These are phyloP conservation scores for Rallus crepitans DNA, from an alignment of 2,797 vertebrate species.

Conservation along the genomic window DNA sequence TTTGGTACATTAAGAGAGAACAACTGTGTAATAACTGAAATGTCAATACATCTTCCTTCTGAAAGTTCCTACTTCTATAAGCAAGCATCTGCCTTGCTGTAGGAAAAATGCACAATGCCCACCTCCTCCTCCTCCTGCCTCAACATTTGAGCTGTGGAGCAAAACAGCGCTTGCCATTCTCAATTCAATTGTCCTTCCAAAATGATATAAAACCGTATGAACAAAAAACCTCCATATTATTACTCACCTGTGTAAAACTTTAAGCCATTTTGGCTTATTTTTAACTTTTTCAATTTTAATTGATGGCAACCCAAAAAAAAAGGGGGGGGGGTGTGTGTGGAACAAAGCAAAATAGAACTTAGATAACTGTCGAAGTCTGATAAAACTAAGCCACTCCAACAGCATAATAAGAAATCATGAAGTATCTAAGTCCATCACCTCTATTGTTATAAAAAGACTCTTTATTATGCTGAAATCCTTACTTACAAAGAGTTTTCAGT, in stretches of 20 bases:
- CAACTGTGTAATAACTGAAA: slow-evolving; percentile 21
- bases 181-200: not conserved
- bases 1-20: slow-evolving; percentile 18
- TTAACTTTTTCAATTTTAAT: not conserved
- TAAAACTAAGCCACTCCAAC: not conserved
- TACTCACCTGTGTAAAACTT: not conserved
- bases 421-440: not conserved
- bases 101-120: not conserved
- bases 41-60: not conserved
- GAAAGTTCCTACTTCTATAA: not conserved
- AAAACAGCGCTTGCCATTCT: not conserved
- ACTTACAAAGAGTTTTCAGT: not conserved
- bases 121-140: not conserved
- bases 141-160: not conserved
- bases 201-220: not conserved
- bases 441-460: not conserved
- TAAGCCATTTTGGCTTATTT: not conserved
- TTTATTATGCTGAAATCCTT: not conserved
- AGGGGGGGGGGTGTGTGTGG: not conserved
- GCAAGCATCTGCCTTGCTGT: not conserved
- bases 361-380: not conserved
- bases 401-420: not conserved
- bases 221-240: not conserved
- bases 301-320: not conserved
- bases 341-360: not conserved